Percentiles rank a stretch among this genome's conserved stretches.
Evolutionary conservation across 2,113 vertebrate species (phyloP).

Genomic region (Ptilonorhynchus violaceus): DNA sequence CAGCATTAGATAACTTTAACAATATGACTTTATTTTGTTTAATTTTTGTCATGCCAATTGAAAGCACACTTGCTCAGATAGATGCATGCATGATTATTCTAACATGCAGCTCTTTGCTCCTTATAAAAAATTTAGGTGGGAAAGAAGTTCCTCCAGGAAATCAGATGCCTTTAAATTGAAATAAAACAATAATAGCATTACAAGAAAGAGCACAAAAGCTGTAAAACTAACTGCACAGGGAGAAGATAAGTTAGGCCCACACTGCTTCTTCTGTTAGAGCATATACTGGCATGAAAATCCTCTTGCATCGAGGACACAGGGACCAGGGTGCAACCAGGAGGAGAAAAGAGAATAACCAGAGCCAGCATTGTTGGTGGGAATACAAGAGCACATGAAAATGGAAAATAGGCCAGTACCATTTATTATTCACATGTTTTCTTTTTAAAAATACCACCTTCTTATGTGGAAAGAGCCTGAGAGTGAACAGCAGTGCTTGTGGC

Average conservation of each 20-base stretch:
- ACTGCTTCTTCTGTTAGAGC: neutral
- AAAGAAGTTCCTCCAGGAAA: neutral
- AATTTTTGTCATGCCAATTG: neutral
- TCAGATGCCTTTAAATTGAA: neutral
- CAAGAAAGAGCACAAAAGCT: neutral
- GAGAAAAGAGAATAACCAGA: neutral
- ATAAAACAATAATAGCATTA: neutral
- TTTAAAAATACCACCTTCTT: neutral
- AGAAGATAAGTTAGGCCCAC: neutral
- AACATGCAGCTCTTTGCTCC: neutral
- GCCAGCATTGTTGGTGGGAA: neutral
- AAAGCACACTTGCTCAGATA: neutral
- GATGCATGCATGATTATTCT: neutral
- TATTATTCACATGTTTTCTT: neutral
- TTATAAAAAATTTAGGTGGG: neutral
- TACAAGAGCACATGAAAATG: neutral
- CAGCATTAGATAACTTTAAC: neutral
- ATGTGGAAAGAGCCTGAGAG: neutral
- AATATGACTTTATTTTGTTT: neutral
- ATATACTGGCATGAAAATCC: neutral
- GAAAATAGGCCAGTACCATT: neutral
- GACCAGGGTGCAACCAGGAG: neutral
- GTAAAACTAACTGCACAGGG: neutral
- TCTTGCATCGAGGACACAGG: neutral
- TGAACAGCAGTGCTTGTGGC: neutral